Conservation (phyloP, 2,113 vertebrate species). For the Laticauda laticaudata region DNA sequence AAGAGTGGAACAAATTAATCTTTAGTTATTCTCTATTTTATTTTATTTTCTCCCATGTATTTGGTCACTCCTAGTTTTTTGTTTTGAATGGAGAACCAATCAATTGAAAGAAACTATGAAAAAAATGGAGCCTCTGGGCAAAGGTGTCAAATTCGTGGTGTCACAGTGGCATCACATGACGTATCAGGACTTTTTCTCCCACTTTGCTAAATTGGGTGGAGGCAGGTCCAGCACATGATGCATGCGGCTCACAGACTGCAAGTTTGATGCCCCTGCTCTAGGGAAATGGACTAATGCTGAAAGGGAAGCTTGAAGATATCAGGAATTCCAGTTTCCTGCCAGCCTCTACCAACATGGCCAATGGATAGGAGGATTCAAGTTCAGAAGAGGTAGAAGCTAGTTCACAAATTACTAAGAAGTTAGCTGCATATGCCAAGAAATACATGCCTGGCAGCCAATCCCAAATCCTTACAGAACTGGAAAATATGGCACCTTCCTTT, state of each 20-base stretch:
- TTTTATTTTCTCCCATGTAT: slow-evolving; percentile 68
- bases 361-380: neutral
- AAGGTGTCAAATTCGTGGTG: too few relatives aligned
- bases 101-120: neutral
- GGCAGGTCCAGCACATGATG: too few relatives aligned
- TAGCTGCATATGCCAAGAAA: neutral
- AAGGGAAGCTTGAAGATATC: neutral
- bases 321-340: neutral
- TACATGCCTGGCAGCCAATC: neutral
- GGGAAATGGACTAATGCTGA: neutral
- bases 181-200: too few relatives aligned
- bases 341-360: neutral
- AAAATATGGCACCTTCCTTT: neutral
- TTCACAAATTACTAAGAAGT: neutral
- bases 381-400: neutral
- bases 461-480: too few relatives aligned
- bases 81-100: neutral
- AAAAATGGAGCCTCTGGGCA: neutral
- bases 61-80: slow-evolving; percentile 70
- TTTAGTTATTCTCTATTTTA: neutral
- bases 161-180: too few relatives aligned
- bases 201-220: too few relatives aligned
- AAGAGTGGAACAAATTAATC: slow-evolving; percentile 76
- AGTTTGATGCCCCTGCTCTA: neutral
- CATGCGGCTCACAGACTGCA: too few relatives aligned